Base-by-base conservation (phyloP, 2,888 invertebrate genomes). In the Didymodactylos carnosus region DNA sequence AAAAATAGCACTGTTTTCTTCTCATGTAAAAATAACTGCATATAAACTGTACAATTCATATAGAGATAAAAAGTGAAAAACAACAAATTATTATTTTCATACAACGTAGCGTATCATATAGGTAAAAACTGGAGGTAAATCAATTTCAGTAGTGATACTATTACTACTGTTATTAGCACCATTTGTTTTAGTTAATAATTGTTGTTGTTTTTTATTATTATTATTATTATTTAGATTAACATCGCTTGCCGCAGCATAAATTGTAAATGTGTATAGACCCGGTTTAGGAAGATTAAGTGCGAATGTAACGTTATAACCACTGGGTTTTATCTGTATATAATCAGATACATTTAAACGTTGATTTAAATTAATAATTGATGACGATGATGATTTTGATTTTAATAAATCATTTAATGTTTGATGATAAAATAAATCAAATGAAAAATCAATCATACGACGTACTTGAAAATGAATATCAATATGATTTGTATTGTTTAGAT, bases 371-470 rank as follows among this genome's bases (percentile, higher is more conserved):
- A 35, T 43, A 16, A 62, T 62, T 41, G 39, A 23, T 25, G 71
- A 16, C 7, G 39, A 14, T 23, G 27, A 35, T n/a, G 49, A 25
- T 39, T 46, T n/a, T n/a, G n/a, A n/a, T n/a, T n/a, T n/a, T n/a
- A n/a, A n/a, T 35, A 35, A 29, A 19, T 27, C 25, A 5, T 39
- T 25, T 27, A 16, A 8, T 14, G 39, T 43, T 2, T 53, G 39
- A 69, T 71, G 71, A 39, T 74, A 74, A n/a, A 53, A 71, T 10
- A 75, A 27, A 39, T 75, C 75, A 27, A 75, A 72, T 25, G 75
- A 75, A 40, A 75, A 75, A 27, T 75, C 75, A 16, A 75, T 72
- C 27, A 71, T 72, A 46, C 72, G 72, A 62, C 72, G 62, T 69
- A 75, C 72, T 69, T 75, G 71, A 51, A 72, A 75, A 25, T 51